A percentile compares a stretch with the other conserved stretches of the same genome.
Evolutionary conservation across 2,113 vertebrate species (phyloP).

Genomic region (Halichoerus grypus): DNA sequence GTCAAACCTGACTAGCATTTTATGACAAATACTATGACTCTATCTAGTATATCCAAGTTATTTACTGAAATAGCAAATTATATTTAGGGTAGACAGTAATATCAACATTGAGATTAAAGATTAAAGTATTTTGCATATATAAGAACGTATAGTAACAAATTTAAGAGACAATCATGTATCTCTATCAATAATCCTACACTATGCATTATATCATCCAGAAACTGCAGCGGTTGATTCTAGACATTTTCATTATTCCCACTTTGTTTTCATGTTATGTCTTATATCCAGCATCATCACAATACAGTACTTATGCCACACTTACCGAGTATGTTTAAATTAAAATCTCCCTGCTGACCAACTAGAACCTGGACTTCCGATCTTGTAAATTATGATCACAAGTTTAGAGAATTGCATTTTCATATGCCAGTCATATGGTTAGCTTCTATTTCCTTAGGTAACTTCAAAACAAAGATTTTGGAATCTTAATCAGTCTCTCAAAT

Average conservation of each 20-base stretch:
- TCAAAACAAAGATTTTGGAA: neutral
- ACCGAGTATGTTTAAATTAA: neutral
- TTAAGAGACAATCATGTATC: neutral
- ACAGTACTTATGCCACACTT: neutral
- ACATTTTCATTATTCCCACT: neutral
- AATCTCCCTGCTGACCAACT: neutral
- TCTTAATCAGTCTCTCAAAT: neutral
- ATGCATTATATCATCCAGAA: neutral
- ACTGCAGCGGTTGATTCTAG: neutral
- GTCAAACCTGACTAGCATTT: neutral
- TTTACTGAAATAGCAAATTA: neutral
- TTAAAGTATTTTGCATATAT: neutral
- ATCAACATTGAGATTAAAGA: neutral
- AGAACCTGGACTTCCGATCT: neutral
- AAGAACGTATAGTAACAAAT: neutral
- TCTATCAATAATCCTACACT: neutral
- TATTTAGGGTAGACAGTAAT: neutral
- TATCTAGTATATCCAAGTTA: neutral
- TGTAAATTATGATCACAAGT: constrained; percentile 24
- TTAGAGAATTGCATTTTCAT: neutral
- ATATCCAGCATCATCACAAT: neutral
- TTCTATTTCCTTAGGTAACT: neutral
- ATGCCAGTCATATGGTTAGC: neutral
- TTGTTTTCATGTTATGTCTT: neutral
- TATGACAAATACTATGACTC: neutral